These are phyloP conservation scores for Hiodon alosoides DNA, from an alignment of 2,113 vertebrate genomes.

Conservation along the genomic window DNA sequence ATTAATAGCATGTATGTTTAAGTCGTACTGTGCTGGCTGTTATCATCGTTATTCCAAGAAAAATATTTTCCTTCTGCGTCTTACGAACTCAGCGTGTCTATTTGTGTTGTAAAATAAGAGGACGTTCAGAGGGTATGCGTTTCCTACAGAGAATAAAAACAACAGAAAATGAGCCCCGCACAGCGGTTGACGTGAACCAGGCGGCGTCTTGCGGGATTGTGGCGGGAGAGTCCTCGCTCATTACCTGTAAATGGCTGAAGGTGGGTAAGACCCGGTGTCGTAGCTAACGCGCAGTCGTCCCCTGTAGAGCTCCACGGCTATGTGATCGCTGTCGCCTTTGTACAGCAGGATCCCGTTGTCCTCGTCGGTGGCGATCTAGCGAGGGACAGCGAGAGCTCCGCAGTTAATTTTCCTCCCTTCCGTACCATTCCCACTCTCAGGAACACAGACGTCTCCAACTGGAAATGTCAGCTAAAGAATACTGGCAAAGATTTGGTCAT, in stretches of 20 bases:
- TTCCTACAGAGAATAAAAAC: background rate
- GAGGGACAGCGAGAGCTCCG: constrained; percentile 18
- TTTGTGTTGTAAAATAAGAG: constrained; percentile 11
- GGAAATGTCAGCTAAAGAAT: too few relatives aligned
- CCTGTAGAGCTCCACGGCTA: constrained; percentile 88
- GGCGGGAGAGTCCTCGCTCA: background rate
- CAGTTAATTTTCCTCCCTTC: too few relatives aligned
- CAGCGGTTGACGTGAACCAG: background rate
- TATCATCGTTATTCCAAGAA: constrained; percentile 7
- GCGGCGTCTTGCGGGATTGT: background rate
- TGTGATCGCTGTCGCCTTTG: constrained; percentile 87
- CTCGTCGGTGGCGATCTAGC: constrained; percentile 91
- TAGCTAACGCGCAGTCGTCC: constrained; percentile 94
- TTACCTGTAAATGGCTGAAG: constrained; percentile 97
- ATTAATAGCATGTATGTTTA: constrained; percentile 3
- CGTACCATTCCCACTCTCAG: too few relatives aligned
- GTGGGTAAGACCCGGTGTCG: constrained; percentile 84
- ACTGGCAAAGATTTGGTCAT: too few relatives aligned
- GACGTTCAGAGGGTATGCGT: background rate
- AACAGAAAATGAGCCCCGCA: background rate
- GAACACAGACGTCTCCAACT: too few relatives aligned
- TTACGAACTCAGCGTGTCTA: background rate
- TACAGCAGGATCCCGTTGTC: constrained; percentile 93
- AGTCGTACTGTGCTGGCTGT: constrained; percentile 4
- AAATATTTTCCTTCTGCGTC: constrained; percentile 7